Evolutionary conservation across 2,888 invertebrate genomes (phyloP).

Genomic region (Crocallis elinguaria): DNA sequence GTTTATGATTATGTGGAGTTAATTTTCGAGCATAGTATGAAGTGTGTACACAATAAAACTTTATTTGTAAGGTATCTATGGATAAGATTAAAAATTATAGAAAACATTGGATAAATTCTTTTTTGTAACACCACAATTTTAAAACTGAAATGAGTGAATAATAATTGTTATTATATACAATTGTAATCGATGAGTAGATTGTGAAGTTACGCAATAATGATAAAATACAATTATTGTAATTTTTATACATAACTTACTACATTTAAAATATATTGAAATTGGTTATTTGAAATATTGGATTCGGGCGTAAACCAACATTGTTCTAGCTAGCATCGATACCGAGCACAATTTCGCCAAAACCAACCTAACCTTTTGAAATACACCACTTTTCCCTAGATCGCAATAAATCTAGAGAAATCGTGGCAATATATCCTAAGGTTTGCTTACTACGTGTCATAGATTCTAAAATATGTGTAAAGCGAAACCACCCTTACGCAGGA

Average conservation of each 20-base stretch:
- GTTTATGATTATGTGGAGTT: background rate
- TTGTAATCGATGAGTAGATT: no score
- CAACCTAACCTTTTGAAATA: conserved; percentile 48
- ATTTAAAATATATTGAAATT: no score
- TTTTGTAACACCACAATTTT: no score
- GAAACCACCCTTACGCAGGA: conserved; percentile 23
- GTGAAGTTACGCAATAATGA: no score
- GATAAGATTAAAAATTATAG: no score
- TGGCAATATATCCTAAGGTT: conserved; percentile 53
- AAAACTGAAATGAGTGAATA: no score
- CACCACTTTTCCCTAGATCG: conserved; percentile 47
- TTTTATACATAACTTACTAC: no score
- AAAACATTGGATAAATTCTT: no score
- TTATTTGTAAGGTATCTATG: no score
- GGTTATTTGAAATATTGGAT: background rate
- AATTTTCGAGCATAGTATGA: background rate
- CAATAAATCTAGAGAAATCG: conserved; percentile 55
- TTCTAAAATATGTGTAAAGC: conserved; percentile 57
- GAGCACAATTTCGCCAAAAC: conserved; percentile 6
- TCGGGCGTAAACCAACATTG: background rate
- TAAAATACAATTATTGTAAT: no score
- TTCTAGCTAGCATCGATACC: background rate
- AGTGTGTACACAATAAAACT: no score
- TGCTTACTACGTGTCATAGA: conserved; percentile 58
- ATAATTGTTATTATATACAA: no score